phyloP scores from a whole-genome alignment of 2,113 vertebrate species.

The Acrocephalus kingi region DNA sequence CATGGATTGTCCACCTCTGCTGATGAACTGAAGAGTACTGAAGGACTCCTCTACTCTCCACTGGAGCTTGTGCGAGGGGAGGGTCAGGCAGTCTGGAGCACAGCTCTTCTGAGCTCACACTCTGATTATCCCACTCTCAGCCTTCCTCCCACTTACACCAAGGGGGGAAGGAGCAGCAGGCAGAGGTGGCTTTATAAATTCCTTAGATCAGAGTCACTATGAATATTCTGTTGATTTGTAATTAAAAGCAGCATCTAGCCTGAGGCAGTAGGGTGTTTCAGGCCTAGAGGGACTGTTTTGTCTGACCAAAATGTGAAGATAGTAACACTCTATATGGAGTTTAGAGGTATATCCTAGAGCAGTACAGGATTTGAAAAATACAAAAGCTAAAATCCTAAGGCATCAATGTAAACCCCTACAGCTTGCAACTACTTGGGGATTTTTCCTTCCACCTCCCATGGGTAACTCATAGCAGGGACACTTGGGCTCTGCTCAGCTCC shows the following conservation, averaged over 20 bases:
- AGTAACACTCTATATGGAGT: neutral
- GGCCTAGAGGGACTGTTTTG: neutral
- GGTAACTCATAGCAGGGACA: neutral
- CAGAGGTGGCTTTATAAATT: neutral
- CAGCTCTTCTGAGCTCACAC: neutral
- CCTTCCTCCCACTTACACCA: neutral
- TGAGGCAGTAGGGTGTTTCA: neutral
- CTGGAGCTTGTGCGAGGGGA: neutral
- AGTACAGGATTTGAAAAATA: neutral
- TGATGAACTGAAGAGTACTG: neutral
- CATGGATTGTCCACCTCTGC: neutral
- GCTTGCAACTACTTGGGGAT: neutral
- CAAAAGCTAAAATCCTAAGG: neutral
- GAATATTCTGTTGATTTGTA: neutral
- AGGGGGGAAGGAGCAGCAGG: neutral
- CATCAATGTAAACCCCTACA: neutral
- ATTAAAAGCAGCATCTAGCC: neutral
- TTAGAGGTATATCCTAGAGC: neutral
- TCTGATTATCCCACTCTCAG: neutral
- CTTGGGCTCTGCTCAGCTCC: neutral
- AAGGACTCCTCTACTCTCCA: neutral
- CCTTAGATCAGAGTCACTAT: neutral
- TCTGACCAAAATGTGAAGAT: neutral
- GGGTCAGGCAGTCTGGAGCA: neutral
- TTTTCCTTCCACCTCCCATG: neutral